A percentile compares a stretch with the other conserved stretches of the same genome.
phyloP scores from a whole-genome alignment of 1,140 invertebrate species.

The Panonychus citri region DNA sequence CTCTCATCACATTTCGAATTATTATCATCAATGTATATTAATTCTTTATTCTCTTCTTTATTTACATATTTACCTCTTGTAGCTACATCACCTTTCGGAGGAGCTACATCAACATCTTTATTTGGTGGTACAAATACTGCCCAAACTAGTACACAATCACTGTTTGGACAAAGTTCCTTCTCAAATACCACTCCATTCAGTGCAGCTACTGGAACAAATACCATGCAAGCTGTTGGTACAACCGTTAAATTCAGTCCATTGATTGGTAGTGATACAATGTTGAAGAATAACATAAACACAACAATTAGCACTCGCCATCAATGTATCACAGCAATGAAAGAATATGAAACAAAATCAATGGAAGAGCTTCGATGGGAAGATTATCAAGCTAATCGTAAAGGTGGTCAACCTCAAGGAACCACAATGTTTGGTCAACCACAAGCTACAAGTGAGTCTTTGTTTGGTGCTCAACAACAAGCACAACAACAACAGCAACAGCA shows the following conservation, averaged over 20 bases:
- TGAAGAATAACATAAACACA: conserved; percentile 54
- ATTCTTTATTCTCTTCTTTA: background rate
- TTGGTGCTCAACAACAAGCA: background rate
- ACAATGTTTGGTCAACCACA: conserved; percentile 1
- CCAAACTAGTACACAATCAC: background rate
- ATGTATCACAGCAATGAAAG: conserved; percentile 92
- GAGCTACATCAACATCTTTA: background rate
- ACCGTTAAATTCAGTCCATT: conserved; percentile 63
- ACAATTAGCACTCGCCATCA: conserved; percentile 74
- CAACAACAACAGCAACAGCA: background rate
- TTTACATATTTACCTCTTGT: background rate
- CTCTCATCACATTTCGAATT: background rate
- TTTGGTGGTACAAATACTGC: background rate
- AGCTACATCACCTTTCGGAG: background rate
- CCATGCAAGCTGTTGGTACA: conserved; percentile 33
- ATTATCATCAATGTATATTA: background rate
- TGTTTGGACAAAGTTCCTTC: background rate
- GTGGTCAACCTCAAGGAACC: conserved; percentile 1
- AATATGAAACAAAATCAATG: conserved; percentile 78
- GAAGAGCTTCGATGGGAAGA: conserved; percentile 84
- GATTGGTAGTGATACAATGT: conserved; percentile 65
- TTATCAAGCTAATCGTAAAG: conserved; percentile 63
- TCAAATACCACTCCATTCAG: background rate
- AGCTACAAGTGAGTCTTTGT: background rate
- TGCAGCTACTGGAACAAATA: background rate